Evolutionary conservation across 2,888 invertebrate genomes (phyloP).

Genomic region (Melangyna quadrimaculata): DNA sequence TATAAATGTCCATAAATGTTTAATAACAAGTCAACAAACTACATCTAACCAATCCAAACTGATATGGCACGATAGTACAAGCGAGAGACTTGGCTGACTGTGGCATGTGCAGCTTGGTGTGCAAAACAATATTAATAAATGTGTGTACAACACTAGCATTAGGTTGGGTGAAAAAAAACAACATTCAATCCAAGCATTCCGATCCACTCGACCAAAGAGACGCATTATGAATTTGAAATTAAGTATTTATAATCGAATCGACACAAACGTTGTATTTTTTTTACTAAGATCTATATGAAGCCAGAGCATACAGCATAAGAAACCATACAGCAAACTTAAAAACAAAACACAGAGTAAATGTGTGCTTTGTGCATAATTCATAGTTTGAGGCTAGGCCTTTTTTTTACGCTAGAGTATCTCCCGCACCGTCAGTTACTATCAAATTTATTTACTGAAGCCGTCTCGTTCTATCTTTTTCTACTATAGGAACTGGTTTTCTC

Average conservation of each 20-base stretch:
- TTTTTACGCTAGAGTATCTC: conserved; percentile 25
- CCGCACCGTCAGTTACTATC: not conserved
- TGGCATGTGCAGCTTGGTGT: conserved; percentile 21
- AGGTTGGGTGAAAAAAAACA: not conserved
- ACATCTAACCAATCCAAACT: not conserved
- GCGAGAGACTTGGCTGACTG: not conserved
- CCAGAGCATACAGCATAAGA: not conserved
- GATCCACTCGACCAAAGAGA: conserved; percentile 54
- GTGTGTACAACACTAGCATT: conserved; percentile 51
- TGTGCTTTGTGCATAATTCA: conserved; percentile 25
- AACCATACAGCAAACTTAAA: not conserved
- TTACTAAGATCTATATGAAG: not conserved
- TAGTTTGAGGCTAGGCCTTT: conserved; percentile 41
- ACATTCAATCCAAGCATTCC: conserved; percentile 60
- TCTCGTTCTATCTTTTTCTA: not conserved
- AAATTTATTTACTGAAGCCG: conserved; percentile 6
- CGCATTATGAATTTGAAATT: conserved; percentile 63
- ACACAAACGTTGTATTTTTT: conserved; percentile 10
- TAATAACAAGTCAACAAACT: conserved; percentile 60
- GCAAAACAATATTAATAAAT: conserved; percentile 44
- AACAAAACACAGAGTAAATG: not conserved
- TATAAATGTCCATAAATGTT: conserved; percentile 59
- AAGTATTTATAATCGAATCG: conserved; percentile 58
- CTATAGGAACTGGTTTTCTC: conserved; percentile 33
- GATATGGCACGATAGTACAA: not conserved